phyloP scores from a whole-genome alignment of 2,113 vertebrate genomes.

The Megaleporinus macrocephalus region DNA sequence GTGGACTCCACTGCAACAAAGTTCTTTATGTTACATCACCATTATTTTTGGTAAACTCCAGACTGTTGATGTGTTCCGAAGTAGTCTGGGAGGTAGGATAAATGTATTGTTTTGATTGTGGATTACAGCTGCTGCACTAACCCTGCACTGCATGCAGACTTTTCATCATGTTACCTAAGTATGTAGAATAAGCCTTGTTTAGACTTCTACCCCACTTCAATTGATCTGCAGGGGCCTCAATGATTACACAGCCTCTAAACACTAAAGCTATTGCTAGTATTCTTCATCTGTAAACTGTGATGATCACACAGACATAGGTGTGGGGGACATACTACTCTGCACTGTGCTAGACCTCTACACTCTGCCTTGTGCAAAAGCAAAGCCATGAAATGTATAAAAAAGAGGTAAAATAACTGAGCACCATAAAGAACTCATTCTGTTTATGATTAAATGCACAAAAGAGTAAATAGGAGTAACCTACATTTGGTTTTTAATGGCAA shows the following conservation, averaged over 20 bases:
- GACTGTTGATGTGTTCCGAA: neutral
- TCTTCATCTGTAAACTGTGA: neutral
- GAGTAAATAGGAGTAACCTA: no score
- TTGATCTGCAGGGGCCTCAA: slow-evolving; percentile 28
- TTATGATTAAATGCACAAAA: no score
- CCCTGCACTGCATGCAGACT: neutral
- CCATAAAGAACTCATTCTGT: no score
- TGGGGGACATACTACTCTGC: no score
- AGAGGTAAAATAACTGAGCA: no score
- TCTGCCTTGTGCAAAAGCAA: no score
- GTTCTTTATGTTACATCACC: neutral
- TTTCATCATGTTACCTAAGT: neutral
- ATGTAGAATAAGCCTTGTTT: slow-evolving; percentile 41
- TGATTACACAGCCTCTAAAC: no score
- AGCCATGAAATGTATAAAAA: no score
- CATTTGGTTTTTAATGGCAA: no score
- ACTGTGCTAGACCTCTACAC: no score
- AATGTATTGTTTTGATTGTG: neutral
- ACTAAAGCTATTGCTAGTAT: neutral
- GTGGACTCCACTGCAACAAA: slow-evolving; percentile 2
- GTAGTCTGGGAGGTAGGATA: neutral
- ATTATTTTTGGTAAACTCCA: neutral
- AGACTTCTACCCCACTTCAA: slow-evolving; percentile 23
- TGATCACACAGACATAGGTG: neutral
- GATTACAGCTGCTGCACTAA: neutral